phyloP scores from a whole-genome alignment of 2,113 vertebrate genomes.

The Tetraodon nigroviridis region DNA sequence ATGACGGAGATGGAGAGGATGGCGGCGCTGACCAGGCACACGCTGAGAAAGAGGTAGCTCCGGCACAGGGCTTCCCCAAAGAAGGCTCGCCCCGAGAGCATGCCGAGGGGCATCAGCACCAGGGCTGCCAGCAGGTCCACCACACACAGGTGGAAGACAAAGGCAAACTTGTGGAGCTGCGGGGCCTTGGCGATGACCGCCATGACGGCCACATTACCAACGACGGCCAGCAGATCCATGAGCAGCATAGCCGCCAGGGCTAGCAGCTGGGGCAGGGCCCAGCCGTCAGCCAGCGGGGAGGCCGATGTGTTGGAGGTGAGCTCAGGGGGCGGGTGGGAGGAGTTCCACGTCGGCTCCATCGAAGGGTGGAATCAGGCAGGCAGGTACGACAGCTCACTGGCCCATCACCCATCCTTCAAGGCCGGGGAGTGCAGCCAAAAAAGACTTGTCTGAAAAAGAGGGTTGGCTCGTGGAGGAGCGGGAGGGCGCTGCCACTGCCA shows the following conservation, averaged over 20 bases:
- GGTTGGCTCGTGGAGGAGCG: constrained; percentile 13
- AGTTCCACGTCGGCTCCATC: constrained; percentile 90
- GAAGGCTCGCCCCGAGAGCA: constrained; percentile 85
- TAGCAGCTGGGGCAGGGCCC: constrained; percentile 81
- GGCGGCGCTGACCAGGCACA: constrained; percentile 93
- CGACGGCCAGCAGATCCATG: constrained; percentile 88
- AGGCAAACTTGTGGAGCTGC: constrained; percentile 93
- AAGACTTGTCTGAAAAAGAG: constrained; percentile 46
- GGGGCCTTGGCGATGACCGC: constrained; percentile 91
- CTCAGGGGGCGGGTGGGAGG: constrained; percentile 70
- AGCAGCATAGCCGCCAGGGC: constrained; percentile 94
- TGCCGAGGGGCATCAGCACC: constrained; percentile 95
- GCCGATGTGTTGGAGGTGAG: constrained; percentile 76
- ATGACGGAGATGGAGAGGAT: constrained; percentile 97
- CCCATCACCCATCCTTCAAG: constrained; percentile 91
- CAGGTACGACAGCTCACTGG: constrained; percentile 75
- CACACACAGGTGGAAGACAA: constrained; percentile 98
- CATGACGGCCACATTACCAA: constrained; percentile 93
- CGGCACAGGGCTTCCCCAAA: constrained; percentile 88
- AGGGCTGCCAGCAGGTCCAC: constrained; percentile 95
- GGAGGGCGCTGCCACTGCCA: constrained; percentile 16
- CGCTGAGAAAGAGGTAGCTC: constrained; percentile 92
- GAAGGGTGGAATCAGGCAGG: constrained; percentile 72
- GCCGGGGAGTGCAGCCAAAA: constrained; percentile 65
- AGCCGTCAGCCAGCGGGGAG: constrained; percentile 71